Evolutionary conservation across 2,888 invertebrate genomes (phyloP), one percentile per base, ranked within the genome.

Genomic region (Tortricodes alternella): DNA sequence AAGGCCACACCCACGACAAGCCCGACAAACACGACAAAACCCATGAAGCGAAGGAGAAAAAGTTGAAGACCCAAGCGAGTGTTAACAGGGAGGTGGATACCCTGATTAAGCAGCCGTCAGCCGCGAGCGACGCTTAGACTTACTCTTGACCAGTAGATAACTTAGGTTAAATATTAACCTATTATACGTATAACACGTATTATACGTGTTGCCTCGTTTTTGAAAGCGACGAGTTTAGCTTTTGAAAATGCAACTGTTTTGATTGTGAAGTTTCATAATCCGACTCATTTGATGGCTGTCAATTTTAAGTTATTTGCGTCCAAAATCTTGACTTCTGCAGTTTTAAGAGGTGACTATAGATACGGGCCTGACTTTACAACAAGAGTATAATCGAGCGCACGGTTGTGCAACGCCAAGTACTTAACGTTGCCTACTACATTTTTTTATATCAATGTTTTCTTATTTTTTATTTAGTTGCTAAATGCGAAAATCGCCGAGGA

Each of bases 51-150:
- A 39, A 50, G 5, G 72, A 75, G 29, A 79, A 80, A 52, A 85
- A 83, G 61, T 69, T 89, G 65, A 88, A 87, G 68, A 67, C 81
- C 9, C 88, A 89, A 61, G 78, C 80, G 24, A 86, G 89, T 67
- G 78, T 93, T 3, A 88, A 92, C 24, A 92, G 92, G 23, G 93
- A 94, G 68, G 78, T 92, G 53, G 93, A 93, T 70, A 86, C 90
- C 35, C 84, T 93, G 52, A 92, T 93, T 60, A 92, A 91, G 58
- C 89, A 89, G 46, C 82, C 83, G 0, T 88, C 91, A 56, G 76
- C 86, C 62, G 75, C 85, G 44, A 82, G 90, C 68, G 92, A 92
- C 69, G 89, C 85, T 65, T 92, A 71, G 61, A 59, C 59, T 21
- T 23, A 41, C 18, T 11, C 35, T 58, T 62, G 75, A 74, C 74